A percentile compares a stretch with the other conserved stretches of the same genome.
Evolutionary conservation across 1,140 invertebrate genomes (phyloP).

Genomic region (Chrysopa pallens): DNA sequence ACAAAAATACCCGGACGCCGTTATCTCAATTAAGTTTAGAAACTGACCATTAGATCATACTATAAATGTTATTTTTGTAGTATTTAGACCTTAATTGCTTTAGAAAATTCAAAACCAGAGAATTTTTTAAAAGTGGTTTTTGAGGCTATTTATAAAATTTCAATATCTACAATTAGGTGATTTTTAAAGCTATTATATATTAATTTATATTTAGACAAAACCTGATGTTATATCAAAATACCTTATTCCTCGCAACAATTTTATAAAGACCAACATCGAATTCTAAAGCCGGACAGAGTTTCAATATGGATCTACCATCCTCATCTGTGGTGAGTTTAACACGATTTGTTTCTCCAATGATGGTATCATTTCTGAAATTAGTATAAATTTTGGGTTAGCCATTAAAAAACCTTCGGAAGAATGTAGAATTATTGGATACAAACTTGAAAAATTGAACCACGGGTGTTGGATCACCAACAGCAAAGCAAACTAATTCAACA

Average conservation of each 20-base stretch:
- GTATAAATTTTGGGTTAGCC: neutral
- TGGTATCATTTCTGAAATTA: conserved; percentile 54
- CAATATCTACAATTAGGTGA: no score
- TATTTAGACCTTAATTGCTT: no score
- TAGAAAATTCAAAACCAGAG: no score
- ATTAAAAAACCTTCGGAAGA: no score
- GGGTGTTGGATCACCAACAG: conserved; percentile 78
- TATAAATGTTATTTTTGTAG: no score
- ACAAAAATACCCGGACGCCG: no score
- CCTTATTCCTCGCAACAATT: conserved; percentile 75
- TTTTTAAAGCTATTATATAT: no score
- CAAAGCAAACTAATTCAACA: conserved; percentile 63
- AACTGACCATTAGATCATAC: no score
- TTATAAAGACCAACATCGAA: conserved; percentile 88
- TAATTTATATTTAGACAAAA: neutral
- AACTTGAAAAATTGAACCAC: conserved; percentile 87
- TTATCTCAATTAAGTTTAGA: no score
- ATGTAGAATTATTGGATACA: conserved; percentile 14
- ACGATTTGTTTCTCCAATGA: conserved; percentile 59
- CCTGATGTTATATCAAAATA: neutral
- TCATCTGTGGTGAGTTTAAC: conserved; percentile 57
- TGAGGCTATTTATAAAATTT: no score
- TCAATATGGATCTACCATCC: conserved; percentile 58
- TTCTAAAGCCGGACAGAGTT: conserved; percentile 52
- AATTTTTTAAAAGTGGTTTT: no score